Conservation (phyloP, 2,888 invertebrate genomes). For the Tenodera sinensis region DNA sequence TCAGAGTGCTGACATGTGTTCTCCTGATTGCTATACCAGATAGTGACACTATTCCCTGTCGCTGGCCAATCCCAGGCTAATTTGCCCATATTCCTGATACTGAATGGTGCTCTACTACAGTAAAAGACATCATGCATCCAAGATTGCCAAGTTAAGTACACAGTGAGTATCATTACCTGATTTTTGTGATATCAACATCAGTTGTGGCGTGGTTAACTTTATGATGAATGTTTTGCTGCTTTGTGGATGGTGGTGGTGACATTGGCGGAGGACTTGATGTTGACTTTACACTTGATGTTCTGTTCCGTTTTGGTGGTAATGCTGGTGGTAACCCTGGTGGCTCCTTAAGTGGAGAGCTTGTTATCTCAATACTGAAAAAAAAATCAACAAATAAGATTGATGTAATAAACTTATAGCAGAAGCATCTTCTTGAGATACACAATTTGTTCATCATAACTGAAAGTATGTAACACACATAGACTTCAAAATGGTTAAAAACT, state of each 20-base stretch:
- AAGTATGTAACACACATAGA: not conserved
- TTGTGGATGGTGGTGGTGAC: slow-evolving; percentile 44
- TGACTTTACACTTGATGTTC: slow-evolving; percentile 35
- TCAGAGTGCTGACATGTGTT: too few relatives aligned
- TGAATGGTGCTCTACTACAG: too few relatives aligned
- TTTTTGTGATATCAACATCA: not conserved
- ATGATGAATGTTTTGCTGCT: not conserved
- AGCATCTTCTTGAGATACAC: too few relatives aligned
- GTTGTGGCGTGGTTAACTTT: not conserved
- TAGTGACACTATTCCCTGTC: too few relatives aligned
- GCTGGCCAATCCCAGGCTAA: too few relatives aligned
- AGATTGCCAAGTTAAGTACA: too few relatives aligned
- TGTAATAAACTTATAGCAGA: not conserved
- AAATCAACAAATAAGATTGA: not conserved
- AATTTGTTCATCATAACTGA: too few relatives aligned
- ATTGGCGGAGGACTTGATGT: slow-evolving; percentile 45
- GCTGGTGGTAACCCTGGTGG: slow-evolving; percentile 53
- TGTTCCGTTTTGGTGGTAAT: slow-evolving; percentile 58
- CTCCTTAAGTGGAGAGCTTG: slow-evolving; percentile 20
- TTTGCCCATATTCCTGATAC: too few relatives aligned
- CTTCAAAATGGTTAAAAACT: not conserved
- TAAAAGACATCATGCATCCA: too few relatives aligned
- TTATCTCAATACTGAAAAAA: slow-evolving; percentile 30
- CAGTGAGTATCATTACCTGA: not conserved
- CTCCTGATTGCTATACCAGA: too few relatives aligned